Evolutionary conservation across 1,140 invertebrate genomes (phyloP).

Genomic region (Zelostemma sp.): DNA sequence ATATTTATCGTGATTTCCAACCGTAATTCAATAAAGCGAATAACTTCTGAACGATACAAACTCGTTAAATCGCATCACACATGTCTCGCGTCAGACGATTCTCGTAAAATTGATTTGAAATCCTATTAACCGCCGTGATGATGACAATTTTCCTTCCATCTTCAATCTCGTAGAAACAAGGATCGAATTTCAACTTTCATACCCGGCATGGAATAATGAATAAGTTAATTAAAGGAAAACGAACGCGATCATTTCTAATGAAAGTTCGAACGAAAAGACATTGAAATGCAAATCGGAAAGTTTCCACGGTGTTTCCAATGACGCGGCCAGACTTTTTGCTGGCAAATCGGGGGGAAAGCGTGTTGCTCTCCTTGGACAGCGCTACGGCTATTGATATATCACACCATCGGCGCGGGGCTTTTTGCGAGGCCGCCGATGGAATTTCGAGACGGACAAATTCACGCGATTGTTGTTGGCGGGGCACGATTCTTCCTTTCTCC

Average conservation of each 20-base stretch:
- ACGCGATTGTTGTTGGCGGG: conserved; percentile 20
- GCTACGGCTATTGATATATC: background rate
- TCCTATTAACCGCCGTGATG: background rate
- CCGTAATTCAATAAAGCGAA: no score
- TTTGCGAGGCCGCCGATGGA: conserved; percentile 9
- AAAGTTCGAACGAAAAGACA: conserved; percentile 6
- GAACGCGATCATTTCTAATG: background rate
- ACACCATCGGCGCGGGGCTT: conserved; percentile 3
- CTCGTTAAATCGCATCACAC: no score
- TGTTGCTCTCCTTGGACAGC: background rate
- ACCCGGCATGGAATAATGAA: no score
- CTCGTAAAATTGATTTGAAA: background rate
- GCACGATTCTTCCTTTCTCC: conserved; percentile 59
- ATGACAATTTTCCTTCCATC: background rate
- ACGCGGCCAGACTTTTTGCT: conserved; percentile 26
- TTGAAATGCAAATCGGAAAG: conserved; percentile 4
- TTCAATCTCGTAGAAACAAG: background rate
- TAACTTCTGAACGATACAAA: no score
- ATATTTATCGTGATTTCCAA: no score
- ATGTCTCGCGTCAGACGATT: no score
- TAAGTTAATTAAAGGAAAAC: conserved; percentile 1
- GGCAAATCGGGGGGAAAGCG: conserved; percentile 12
- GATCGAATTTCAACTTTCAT: background rate
- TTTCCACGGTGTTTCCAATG: conserved; percentile 25
- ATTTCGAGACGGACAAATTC: conserved; percentile 45